phyloP scores from a whole-genome alignment of 2,888 invertebrate species.

The Drosophila peninsularis region DNA sequence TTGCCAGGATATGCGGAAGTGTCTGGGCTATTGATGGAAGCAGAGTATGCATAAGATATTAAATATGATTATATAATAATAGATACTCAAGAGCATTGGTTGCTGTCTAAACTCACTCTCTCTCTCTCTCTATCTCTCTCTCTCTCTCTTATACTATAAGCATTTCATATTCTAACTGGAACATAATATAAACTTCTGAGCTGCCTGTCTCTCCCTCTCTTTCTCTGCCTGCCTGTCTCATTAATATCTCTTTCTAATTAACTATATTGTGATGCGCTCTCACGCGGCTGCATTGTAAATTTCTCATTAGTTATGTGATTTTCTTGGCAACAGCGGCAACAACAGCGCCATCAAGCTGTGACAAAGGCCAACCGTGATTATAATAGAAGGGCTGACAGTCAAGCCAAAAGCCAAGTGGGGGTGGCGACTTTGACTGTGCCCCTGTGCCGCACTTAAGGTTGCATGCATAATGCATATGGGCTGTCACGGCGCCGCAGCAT shows the following conservation, averaged over 20 bases:
- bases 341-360: background rate
- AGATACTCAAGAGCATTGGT: too few species aligned
- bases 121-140: background rate
- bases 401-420: conserved; percentile 7
- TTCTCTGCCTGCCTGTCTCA: background rate
- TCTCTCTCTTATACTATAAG: too few species aligned
- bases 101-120: too few species aligned
- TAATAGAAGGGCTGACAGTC: conserved; percentile 15
- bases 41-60: background rate
- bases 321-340: conserved; percentile 16
- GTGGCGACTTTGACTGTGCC: background rate
- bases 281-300: conserved; percentile 11
- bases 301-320: conserved; percentile 46
- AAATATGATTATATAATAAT: too few species aligned
- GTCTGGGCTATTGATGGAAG: too few species aligned
- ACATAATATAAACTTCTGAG: too few species aligned
- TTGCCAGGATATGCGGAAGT: conserved; percentile 1
- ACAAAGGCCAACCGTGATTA: conserved; percentile 18
- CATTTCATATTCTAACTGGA: too few species aligned
- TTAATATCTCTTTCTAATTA: conserved; percentile 36
- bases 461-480: conserved; percentile 43
- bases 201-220: background rate
- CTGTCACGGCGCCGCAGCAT: background rate
- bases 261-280: conserved; percentile 29
- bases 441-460: conserved; percentile 32